These are phyloP conservation scores for Zaprionus davidi DNA, from an alignment of 1,140 invertebrate genomes.

Conservation along the genomic window DNA sequence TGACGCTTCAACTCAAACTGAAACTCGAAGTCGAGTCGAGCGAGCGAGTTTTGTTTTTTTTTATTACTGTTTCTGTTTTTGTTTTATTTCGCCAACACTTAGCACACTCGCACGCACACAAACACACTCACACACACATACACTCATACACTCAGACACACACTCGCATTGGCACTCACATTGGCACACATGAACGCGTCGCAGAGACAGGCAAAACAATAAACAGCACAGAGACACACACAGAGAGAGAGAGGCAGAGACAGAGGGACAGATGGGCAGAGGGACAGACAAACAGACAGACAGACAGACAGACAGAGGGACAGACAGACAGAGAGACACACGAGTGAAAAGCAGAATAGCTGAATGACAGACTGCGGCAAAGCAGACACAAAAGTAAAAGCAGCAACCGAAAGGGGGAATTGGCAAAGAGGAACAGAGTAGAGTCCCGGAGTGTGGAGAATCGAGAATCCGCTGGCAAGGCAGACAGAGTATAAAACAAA, in stretches of 20 bases:
- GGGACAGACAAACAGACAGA: constrained; percentile 2
- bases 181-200: constrained; percentile 58
- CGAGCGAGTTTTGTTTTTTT: neutral
- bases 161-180: neutral
- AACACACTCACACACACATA: constrained; percentile 18
- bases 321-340: constrained; percentile 23
- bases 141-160: neutral
- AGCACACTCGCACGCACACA: constrained; percentile 7
- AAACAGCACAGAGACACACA: constrained; percentile 25
- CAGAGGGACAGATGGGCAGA: neutral
- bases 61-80: constrained; percentile 8
- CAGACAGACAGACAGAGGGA: constrained; percentile 10
- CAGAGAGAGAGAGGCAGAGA: constrained; percentile 6
- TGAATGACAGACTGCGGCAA: neutral
- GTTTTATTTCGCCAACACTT: constrained; percentile 28
- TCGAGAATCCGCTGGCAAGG: neutral
- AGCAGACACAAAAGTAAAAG: neutral
- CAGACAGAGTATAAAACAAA: constrained; percentile 17
- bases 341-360: neutral
- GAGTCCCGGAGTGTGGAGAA: neutral
- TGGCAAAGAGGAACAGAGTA: neutral
- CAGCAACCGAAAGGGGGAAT: neutral
- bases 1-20: constrained; percentile 12
- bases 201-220: constrained; percentile 52
- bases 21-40: constrained; percentile 9